Conservation (phyloP, 1,140 invertebrate genomes). For the Cheumatopsyche charites region DNA sequence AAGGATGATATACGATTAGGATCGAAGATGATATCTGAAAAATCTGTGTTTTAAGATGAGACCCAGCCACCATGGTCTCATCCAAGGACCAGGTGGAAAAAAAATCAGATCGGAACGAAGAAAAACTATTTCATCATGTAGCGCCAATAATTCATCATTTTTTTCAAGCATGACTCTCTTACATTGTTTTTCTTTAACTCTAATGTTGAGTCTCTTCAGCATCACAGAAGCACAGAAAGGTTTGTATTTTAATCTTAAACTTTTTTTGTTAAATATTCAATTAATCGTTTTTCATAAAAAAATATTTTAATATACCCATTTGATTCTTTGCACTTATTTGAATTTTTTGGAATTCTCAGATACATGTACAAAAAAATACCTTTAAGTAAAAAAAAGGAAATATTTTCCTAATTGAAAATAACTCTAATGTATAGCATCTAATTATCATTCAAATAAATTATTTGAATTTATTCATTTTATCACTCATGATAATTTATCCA, state of each 20-base stretch:
- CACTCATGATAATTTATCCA: too few relatives aligned
- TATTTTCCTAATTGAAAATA: too few relatives aligned
- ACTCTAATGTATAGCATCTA: too few relatives aligned
- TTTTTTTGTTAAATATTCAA: neutral
- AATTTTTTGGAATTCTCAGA: too few relatives aligned
- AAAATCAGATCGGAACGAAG: neutral
- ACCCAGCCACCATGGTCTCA: slow-evolving; percentile 24
- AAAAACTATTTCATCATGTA: neutral
- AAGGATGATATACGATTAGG: slow-evolving; percentile 19
- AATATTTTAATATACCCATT: neutral
- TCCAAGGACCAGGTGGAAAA: slow-evolving; percentile 3
- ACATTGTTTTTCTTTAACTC: neutral
- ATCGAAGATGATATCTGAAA: slow-evolving; percentile 2
- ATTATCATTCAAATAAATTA: too few relatives aligned
- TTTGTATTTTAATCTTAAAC: neutral
- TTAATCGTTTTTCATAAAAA: neutral
- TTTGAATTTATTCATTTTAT: too few relatives aligned
- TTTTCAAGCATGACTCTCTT: neutral
- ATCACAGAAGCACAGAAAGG: slow-evolving; percentile 6
- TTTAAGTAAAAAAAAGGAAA: too few relatives aligned
- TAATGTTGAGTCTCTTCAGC: neutral
- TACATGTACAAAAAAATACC: too few relatives aligned
- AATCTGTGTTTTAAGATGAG: slow-evolving; percentile 8
- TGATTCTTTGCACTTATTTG: too few relatives aligned
- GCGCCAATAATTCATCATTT: neutral